Conservation (phyloP, 1,140 invertebrate genomes). For the Diachasmimorpha longicaudata region DNA sequence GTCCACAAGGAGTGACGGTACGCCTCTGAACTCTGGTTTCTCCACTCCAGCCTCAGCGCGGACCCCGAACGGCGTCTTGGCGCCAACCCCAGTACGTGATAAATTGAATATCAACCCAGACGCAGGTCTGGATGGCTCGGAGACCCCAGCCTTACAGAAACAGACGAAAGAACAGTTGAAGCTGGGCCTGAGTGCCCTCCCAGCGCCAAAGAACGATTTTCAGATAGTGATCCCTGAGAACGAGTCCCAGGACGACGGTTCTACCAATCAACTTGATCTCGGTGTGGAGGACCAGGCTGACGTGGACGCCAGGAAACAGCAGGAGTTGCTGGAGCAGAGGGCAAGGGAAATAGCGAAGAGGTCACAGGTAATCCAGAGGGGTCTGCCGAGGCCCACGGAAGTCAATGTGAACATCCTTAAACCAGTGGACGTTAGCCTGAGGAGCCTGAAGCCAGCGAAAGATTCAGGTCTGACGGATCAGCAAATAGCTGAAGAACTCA, state of each 20-base stretch:
- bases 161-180: constrained; percentile 78
- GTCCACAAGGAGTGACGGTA: constrained; percentile 60
- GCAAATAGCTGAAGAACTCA: constrained; percentile 86
- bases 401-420: constrained; percentile 84
- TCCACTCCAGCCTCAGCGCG: constrained; percentile 53
- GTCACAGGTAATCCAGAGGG: constrained; percentile 88
- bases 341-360: constrained; percentile 76
- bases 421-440: constrained; percentile 72
- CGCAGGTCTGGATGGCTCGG: constrained; percentile 72
- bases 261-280: constrained; percentile 76
- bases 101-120: constrained; percentile 95
- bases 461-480: constrained; percentile 15
- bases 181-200: constrained; percentile 79
- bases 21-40: constrained; percentile 53
- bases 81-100: constrained; percentile 80
- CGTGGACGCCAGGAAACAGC: constrained; percentile 75
- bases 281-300: constrained; percentile 67
- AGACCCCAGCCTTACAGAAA: constrained; percentile 74
- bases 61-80: constrained; percentile 54
- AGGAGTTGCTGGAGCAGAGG: constrained; percentile 70
- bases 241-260: constrained; percentile 67
- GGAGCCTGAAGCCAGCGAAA: constrained; percentile 56
- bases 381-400: constrained; percentile 86
- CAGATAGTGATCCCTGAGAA: constrained; percentile 96
- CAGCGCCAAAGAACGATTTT: constrained; percentile 94